Evolutionary conservation across 2,888 invertebrate species (phyloP).

Genomic region (Diogma glabrata): DNA sequence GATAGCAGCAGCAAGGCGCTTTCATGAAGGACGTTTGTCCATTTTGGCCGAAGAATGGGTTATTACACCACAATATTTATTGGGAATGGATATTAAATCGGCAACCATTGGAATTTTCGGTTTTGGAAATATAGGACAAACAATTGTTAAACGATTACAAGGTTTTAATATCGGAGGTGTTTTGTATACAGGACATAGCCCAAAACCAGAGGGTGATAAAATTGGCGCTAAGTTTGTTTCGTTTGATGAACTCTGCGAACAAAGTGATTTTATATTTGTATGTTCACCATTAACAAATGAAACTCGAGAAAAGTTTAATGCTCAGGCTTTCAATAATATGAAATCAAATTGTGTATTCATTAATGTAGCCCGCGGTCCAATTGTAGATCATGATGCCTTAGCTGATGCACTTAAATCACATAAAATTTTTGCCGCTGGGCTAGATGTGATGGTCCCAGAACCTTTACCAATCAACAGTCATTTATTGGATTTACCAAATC

Average conservation of each 20-base stretch:
- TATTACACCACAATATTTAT: constrained; percentile 51
- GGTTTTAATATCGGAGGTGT: constrained; percentile 61
- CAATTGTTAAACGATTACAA: constrained; percentile 56
- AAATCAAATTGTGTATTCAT: constrained; percentile 59
- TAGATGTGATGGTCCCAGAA: constrained; percentile 88
- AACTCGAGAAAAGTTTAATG: constrained; percentile 55
- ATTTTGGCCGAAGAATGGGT: constrained; percentile 58
- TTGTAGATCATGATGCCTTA: constrained; percentile 70
- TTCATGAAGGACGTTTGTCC: constrained; percentile 60
- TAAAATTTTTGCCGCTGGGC: constrained; percentile 73
- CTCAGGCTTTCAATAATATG: constrained; percentile 57
- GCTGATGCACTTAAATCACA: constrained; percentile 60
- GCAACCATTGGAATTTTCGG: constrained; percentile 77
- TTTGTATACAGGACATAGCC: constrained; percentile 59
- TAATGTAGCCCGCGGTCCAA: constrained; percentile 56
- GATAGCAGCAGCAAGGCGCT: constrained; percentile 61
- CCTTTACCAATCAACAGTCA: constrained; percentile 67
- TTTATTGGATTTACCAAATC: neutral
- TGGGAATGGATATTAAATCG: constrained; percentile 65
- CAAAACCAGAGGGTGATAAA: constrained; percentile 48
- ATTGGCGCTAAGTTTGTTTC: constrained; percentile 50
- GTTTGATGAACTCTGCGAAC: constrained; percentile 48
- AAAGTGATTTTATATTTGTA: constrained; percentile 62
- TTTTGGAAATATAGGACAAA: constrained; percentile 68
- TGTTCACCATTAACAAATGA: constrained; percentile 51